Base-by-base conservation (phyloP, 2,113 vertebrate genomes). In the Litocranius walleri region DNA sequence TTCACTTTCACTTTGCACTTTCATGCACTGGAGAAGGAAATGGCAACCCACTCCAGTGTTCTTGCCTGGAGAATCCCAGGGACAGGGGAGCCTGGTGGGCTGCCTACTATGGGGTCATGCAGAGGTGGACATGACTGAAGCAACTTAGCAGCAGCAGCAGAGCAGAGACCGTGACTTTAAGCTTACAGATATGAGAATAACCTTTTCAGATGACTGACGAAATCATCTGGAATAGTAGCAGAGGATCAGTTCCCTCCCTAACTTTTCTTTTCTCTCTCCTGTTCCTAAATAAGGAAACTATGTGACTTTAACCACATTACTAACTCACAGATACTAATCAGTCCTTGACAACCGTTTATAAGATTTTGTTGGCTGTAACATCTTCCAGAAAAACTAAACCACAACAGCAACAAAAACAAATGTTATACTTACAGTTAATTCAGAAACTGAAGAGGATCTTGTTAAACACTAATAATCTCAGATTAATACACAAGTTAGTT, bases 91-190 rank as follows among this genome's bases (percentile, higher is more conserved):
- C 17, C 33, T 36, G 64, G 8, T 67, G 64, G 64, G 64, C 8
- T 67, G 64, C 17, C 0, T 0, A 10, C 64, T 67, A 67, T 67
- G 33, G 8, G 17, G 64, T 67, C 64, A 21, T 0, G 0, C 33
- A 71, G n/a, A 71, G n/a, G 5, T 1, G 16, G 64, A 71, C 17
- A 36, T 0, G 0, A 71, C n/a, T 71, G 9, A 36, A 71, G n/a
- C 5, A 0, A 36, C n/a, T 67, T 21, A 21, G 64, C 17, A 36
- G 33, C 2, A 29, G 27, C 14, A 62, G 30, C 5, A 57, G 59
- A 87, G 74, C 5, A 95, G 94, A 89, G 77, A 59, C 40, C 23
- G 36, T 56, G 8, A 71, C 29, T 91, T 92, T 84, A 84, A 77
- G 54, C 50, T 87, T 17, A 95, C 10, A 30, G 87, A 94, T 93